Base-by-base conservation (phyloP, 2,888 invertebrate species). In the Drosophila pseudotalamancana region DNA sequence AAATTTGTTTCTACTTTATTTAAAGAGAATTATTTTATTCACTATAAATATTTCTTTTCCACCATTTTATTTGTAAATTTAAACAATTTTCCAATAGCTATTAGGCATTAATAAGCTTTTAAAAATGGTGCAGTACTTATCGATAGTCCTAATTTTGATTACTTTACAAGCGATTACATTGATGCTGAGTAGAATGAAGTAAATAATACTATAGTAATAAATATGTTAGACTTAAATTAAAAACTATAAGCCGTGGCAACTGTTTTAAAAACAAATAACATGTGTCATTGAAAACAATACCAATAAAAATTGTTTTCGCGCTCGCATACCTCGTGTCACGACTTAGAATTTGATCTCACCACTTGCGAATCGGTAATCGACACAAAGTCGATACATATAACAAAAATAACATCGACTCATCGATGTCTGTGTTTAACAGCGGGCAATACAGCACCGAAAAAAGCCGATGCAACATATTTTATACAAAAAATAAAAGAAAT, bases 401-500 rank as follows among this genome's bases (percentile, higher is more conserved):
- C 16, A 42, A 16, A 61, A 23, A 14, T 25, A 50, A 43, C 49
- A 66, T 70, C 73, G 60, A 55, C 46, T 48, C 55, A 71, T 71
- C 70, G 73, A 67, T 71, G 74, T 60, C 66, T 72, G 60, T 55
- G 68, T 60, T 69, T 37, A 72, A 63, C 63, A 75, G 76, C 76
- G 71, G 72, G 72, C 48, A 63, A 75, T 63, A 59, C 50, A 70
- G 72, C 76, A 70, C 57, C 76, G 72, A 72, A 76, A 75, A 76
- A 72, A 70, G 72, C 76, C 72, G 76, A 72, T 72, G 71, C 76
- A 76, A 72, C 37, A 64, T 76, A 64, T 76, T 76, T 70, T 35
- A 55, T 53, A 60, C 59, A 40, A 75, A 57, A 64, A 46, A 35
- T 53, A 56, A 56, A 60, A 45, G 16, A 53, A 46, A 53, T 72